phyloP scores from a whole-genome alignment of 2,888 invertebrate genomes.

The Hydrotaea cyrtoneurina region DNA sequence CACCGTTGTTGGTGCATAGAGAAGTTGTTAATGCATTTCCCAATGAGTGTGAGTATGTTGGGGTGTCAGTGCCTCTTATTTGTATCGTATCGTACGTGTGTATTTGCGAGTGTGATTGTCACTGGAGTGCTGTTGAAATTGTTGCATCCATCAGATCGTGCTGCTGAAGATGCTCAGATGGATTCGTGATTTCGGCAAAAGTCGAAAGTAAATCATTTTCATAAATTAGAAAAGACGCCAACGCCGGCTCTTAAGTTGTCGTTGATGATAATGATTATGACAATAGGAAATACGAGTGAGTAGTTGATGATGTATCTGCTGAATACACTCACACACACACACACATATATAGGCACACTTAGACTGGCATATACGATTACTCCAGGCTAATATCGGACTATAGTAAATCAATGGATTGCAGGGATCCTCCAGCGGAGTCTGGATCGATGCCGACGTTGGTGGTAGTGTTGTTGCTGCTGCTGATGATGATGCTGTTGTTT shows the following conservation, averaged over 20 bases:
- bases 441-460: conserved; percentile 18
- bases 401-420: conserved; percentile 55
- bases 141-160: conserved; percentile 73
- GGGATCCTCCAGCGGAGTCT: conserved; percentile 42
- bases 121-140: conserved; percentile 16
- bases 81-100: not conserved
- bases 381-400: conserved; percentile 57
- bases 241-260: conserved; percentile 50
- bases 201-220: conserved; percentile 78
- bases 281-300: conserved; percentile 49
- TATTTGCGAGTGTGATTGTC: conserved; percentile 2
- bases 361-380: not conserved
- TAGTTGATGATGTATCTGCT: conserved; percentile 19
- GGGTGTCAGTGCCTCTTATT: conserved; percentile 61
- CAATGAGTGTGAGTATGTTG: conserved; percentile 53
- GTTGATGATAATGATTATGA: conserved; percentile 63
- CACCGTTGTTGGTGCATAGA: conserved; percentile 2
- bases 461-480: conserved; percentile 27
- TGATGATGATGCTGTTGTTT: conserved; percentile 39
- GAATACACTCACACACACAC: not conserved
- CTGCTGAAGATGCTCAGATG: conserved; percentile 73
- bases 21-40: not conserved
- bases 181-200: conserved; percentile 78
- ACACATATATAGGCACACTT: too few relatives aligned
- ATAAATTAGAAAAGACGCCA: conserved; percentile 68